Conservation (phyloP, 2,888 invertebrate species). For the Meandrusa payeni region DNA sequence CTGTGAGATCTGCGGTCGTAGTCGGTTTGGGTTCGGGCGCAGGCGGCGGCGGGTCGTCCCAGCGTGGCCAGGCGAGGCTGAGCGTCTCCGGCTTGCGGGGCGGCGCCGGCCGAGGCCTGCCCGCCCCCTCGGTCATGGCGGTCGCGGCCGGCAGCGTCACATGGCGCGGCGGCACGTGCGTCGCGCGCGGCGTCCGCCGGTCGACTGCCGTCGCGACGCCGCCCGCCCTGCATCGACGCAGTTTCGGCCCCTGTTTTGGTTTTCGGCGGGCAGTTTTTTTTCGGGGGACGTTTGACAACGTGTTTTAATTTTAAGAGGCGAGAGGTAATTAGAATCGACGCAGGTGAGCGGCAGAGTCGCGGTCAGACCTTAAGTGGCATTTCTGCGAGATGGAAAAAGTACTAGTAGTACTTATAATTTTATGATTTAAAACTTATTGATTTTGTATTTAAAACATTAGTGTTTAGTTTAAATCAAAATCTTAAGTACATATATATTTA, state of each 20-base stretch:
- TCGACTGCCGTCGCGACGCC: constrained; percentile 59
- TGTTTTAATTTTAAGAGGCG: constrained; percentile 6
- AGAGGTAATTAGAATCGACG: constrained; percentile 8
- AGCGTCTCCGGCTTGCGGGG: constrained; percentile 73
- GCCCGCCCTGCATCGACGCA: constrained; percentile 34
- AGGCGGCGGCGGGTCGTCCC: constrained; percentile 76
- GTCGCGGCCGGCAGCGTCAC: constrained; percentile 51
- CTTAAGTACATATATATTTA: too few species aligned
- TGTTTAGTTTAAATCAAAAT: too few species aligned
- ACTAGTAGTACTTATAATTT: too few species aligned
- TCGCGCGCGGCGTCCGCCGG: constrained; percentile 46
- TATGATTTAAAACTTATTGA: too few species aligned
- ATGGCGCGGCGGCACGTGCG: constrained; percentile 50
- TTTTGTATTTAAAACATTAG: too few species aligned
- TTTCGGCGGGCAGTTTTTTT: constrained; percentile 25
- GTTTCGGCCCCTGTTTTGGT: constrained; percentile 37
- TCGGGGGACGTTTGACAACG: constrained; percentile 2
- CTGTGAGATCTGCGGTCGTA: constrained; percentile 45
- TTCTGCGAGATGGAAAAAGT: too few species aligned
- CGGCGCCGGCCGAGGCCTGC: constrained; percentile 74
- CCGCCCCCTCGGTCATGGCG: constrained; percentile 73
- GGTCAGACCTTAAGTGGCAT: not conserved
- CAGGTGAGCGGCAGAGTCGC: not conserved
- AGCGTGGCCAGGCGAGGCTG: constrained; percentile 61
- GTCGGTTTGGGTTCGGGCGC: constrained; percentile 55